Evolutionary conservation across 2,888 invertebrate species (phyloP), one percentile per base, ranked within the genome.

Genomic region (Psococerastis gibbosa): DNA sequence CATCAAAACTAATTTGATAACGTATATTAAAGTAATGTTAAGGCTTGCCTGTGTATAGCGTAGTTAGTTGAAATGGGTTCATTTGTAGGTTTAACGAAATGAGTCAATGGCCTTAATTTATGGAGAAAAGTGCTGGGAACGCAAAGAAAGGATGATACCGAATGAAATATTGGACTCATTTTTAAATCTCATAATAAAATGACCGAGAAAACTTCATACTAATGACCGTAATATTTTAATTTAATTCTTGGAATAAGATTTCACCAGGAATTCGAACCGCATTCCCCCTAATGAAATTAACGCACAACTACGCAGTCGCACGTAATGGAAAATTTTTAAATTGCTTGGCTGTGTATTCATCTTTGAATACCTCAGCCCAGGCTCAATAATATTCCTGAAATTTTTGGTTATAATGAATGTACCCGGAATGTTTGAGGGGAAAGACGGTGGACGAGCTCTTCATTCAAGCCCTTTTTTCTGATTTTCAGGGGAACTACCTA

Each of bases 161-260:
- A 27, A 27, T 27, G 27, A 27, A 27, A 27, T 27, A 27, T 27
- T 6, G 11, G 27, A 27, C 27, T 27, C 27, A 27, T 27, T 27
- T 27, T 27, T 27, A 27, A 27, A 27, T 27, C 27, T 27, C 27
- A 9, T 27, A 27, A 27, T 27, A 27, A 27, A 27, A 27, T 27
- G 27, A 27, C 27, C 27, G 27, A 27, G 27, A 27, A 27, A 27
- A 27, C 8, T 27, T 27, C 27, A 27, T 27, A 27, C 27, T 16
- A 17, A 34, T 34, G 35, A 34, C 35, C 35, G 15, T 16, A 34
- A 34, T 34, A 34, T 34, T 34, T 34, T 34, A 34, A 34, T 34
- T 34, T 34, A 34, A 34, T 34, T 16, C 9, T 16, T 16, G 6
- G 35, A 17, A 34, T 16, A 34, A 16, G 35, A 34, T 34, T 34